Evolutionary conservation across 1,140 invertebrate species (phyloP).

Genomic region (Drosophila nikananu): DNA sequence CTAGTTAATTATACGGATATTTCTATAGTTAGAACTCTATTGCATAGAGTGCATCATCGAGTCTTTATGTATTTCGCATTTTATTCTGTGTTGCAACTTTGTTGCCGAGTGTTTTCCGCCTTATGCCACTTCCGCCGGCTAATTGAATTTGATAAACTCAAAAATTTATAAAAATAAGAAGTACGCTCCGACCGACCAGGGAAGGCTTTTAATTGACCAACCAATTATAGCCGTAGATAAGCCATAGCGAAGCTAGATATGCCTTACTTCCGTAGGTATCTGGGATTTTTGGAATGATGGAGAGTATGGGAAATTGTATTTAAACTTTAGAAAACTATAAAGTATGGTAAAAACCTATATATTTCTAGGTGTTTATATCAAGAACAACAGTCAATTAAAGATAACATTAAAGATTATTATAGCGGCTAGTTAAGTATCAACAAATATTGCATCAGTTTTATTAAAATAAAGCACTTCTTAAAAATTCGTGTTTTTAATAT

Average conservation of each 20-base stretch:
- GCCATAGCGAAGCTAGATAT: conserved; percentile 8
- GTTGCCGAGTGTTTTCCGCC: conserved; percentile 31
- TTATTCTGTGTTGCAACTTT: conserved; percentile 28
- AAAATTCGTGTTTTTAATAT: too few species aligned
- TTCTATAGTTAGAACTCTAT: conserved; percentile 50
- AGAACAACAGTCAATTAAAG: too few species aligned
- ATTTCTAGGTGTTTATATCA: too few species aligned
- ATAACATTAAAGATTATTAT: too few species aligned
- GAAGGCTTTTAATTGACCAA: conserved; percentile 53
- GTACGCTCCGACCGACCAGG: not conserved
- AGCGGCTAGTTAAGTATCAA: too few species aligned
- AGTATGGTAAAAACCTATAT: too few species aligned
- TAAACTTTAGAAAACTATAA: too few species aligned
- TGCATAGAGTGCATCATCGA: not conserved
- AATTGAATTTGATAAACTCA: conserved; percentile 17
- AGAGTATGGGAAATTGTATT: not conserved
- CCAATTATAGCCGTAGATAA: conserved; percentile 63
- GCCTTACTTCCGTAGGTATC: conserved; percentile 4
- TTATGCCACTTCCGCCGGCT: not conserved
- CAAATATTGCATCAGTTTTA: too few species aligned
- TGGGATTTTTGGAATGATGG: not conserved
- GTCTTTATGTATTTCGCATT: not conserved
- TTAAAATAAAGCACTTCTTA: too few species aligned
- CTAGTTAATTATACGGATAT: conserved; percentile 56
- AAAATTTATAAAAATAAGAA: not conserved